Evolutionary conservation across 2,797 vertebrate genomes (phyloP), one percentile per base, ranked within the genome.

Genomic region (Melanotaenia maccullochi): DNA sequence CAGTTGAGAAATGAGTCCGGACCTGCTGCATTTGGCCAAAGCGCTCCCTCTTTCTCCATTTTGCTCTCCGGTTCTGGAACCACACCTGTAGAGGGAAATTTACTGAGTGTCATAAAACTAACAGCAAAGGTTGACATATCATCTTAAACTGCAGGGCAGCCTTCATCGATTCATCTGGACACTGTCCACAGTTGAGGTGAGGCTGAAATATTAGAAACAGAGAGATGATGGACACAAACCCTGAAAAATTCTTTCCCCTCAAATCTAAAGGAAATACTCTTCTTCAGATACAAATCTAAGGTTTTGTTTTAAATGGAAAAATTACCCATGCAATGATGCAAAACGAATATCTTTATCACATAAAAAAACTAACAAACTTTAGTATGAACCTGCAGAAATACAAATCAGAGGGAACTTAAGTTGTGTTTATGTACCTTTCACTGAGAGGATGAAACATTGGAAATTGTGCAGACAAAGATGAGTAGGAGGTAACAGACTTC

Each of bases 21-120:
- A 99, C 98, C 92, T 99, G 98, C 91, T 99, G 98, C 97, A 99
- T 99, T 90, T 99, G 98, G 33, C 98, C 98, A 0, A 99, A 99
- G n/a, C 98, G 94, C 67, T 99, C 98, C 79, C 98, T 90, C 93
- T 99, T 99, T 76, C 98, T 96, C 98, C 98, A 99, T 73, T 99
- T 99, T 0, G 98, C 98, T 83, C 98, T 90, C 30, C 98, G 95
- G 88, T 99, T 99, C 93, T 99, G 98, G 91, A 99, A 99, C 98
- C 98, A 99, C 33, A 99, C 98, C 98, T 99, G 87, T 32, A 63
- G 59, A 69, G 55, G 18, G 42, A 73, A 65, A 76, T 47, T 1
- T 14, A 28, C 22, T 30, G 28, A 69, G n/a, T 47, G 58, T 81
- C 67, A 72, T 14, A 5, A 60, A 75, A 51, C 22, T 20, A 30